These are phyloP conservation scores for Oscheius sp. DNA, from an alignment of 1,140 invertebrate genomes.

Conservation along the genomic window DNA sequence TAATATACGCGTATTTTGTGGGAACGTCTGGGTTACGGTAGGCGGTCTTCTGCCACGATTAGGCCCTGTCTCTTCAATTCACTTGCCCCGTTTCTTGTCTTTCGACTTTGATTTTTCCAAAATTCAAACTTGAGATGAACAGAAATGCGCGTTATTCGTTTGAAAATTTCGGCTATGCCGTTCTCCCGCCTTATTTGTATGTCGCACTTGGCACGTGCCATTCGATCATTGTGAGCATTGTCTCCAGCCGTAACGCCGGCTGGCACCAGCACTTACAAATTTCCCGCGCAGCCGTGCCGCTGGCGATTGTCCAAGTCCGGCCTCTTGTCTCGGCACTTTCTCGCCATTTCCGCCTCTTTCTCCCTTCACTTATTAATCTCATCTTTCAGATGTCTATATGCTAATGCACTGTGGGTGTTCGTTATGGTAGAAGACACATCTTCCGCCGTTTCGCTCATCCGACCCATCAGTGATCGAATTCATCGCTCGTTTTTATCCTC, in stretches of 20 bases:
- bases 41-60: no score
- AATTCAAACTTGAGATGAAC: no score
- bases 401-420: neutral
- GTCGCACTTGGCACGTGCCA: no score
- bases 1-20: no score
- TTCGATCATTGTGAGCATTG: neutral
- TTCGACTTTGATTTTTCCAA: no score
- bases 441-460: neutral
- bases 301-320: neutral
- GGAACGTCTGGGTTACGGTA: no score
- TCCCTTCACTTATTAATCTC: neutral
- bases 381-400: neutral
- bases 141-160: no score
- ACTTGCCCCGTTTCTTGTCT: no score
- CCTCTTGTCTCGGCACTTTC: neutral
- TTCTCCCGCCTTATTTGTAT: no score
- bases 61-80: no score
- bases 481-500: neutral
- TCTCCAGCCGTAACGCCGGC: neutral
- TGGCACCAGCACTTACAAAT: neutral
- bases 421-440: slow-evolving; percentile 1
- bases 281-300: neutral
- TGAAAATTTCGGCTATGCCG: no score
- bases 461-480: no score
- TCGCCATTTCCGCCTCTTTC: neutral